Evolutionary conservation across 2,888 invertebrate species (phyloP), one percentile per base, ranked within the genome.

Genomic region (Tipula lateralis): DNA sequence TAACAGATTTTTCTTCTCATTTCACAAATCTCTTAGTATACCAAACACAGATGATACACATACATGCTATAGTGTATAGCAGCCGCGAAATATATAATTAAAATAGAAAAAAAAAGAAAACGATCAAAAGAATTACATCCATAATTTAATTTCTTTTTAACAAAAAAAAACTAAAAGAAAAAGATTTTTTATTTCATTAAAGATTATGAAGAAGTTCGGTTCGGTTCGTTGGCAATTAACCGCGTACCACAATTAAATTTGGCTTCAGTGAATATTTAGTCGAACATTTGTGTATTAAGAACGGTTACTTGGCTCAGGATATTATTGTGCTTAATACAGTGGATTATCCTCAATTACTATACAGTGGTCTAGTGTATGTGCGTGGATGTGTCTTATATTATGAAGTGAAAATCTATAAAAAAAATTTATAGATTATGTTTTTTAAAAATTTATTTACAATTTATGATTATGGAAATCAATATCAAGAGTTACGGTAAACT

Each of bases 141-240:
- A 66, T 66, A 66, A 66, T 24, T 66, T 66, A 66, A 66, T 66
- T 66, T 66, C 66, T 66, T 66, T 44, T 24, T 66, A 66, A 39
- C n/a, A 9, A 50, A 5, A 24, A 24, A 66, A 66, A 66, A 24
- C 24, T 66, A 66, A 66, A 66, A 66, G n/a, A 66, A 66, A 24
- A 66, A 24, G 66, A 66, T 82, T 30, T 30, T 82, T 82, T 82
- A 82, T 82, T 82, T 82, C 82, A 82, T 30, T 82, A 1, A 82
- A 30, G 30, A 82, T 82, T 30, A 30, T 82, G 82, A 82, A 82
- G 82, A 82, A 82, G 82, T 32, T 82, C 82, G 82, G 82, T 82
- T 82, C 82, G 82, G 82, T 82, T 82, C 82, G 82, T 30, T 82
- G 82, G 16, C 30, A 82, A 82, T 82, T 82, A 66, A 24, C 24